These are phyloP conservation scores for Pollenia griseotomentosa DNA, from an alignment of 2,888 invertebrate species.

Conservation along the genomic window DNA sequence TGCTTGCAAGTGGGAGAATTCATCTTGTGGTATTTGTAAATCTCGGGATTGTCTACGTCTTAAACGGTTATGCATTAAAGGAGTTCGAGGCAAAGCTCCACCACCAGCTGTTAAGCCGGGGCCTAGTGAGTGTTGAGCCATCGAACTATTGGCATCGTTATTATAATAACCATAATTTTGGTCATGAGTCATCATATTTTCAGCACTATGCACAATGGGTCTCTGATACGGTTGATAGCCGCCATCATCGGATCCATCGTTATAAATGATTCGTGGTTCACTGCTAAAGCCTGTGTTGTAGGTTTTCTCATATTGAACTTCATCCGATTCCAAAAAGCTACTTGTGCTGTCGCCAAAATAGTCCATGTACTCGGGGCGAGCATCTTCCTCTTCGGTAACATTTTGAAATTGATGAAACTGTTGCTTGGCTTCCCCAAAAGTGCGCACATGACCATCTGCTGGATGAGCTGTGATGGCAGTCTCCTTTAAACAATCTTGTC, in stretches of 20 bases:
- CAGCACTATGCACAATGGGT: constrained; percentile 80
- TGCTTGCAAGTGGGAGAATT: constrained; percentile 73
- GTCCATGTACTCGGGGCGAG: constrained; percentile 79
- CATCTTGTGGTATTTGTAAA: constrained; percentile 79
- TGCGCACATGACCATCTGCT: constrained; percentile 77
- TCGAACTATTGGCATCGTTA: constrained; percentile 74
- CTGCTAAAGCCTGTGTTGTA: constrained; percentile 82
- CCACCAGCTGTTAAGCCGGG: constrained; percentile 67
- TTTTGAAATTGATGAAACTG: constrained; percentile 81
- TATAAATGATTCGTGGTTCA: constrained; percentile 82
- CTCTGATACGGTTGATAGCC: constrained; percentile 75
- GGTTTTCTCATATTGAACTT: constrained; percentile 82
- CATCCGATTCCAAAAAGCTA: constrained; percentile 81
- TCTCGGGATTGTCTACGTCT: constrained; percentile 80
- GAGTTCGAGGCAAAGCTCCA: constrained; percentile 80
- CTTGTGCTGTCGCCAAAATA: constrained; percentile 81
- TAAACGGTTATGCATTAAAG: constrained; percentile 80
- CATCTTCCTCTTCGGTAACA: constrained; percentile 81
- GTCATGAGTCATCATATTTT: constrained; percentile 77
- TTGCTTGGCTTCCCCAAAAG: constrained; percentile 83
- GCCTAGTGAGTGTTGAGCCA: constrained; percentile 63
- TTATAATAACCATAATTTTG: constrained; percentile 75
- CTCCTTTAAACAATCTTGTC: constrained; percentile 83
- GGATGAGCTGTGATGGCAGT: constrained; percentile 71
- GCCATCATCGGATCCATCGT: constrained; percentile 80